Conservation (phyloP, 1,140 invertebrate genomes). For the Acromyrmex heyeri region DNA sequence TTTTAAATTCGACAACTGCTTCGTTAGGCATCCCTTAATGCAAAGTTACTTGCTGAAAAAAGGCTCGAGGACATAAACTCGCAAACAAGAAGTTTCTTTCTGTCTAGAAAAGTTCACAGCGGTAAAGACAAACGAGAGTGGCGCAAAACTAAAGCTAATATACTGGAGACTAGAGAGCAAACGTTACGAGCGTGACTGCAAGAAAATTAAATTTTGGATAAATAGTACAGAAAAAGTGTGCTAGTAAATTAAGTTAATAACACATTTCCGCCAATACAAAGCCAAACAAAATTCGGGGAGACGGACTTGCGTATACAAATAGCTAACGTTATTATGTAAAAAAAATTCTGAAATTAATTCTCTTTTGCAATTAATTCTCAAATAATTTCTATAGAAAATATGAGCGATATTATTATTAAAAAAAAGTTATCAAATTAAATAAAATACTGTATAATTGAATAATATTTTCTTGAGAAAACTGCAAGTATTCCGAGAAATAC, state of each 20-base stretch:
- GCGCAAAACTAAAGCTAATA: constrained; percentile 33
- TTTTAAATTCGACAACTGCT: not conserved
- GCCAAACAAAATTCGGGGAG: not conserved
- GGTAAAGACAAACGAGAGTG: constrained; percentile 17
- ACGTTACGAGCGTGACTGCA: constrained; percentile 5
- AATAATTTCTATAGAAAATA: constrained; percentile 5
- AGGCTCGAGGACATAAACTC: not conserved
- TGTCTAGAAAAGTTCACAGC: constrained; percentile 39
- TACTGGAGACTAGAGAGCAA: not conserved
- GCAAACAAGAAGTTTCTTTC: constrained; percentile 36
- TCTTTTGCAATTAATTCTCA: not conserved
- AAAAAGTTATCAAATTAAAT: not conserved
- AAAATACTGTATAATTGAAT: not conserved
- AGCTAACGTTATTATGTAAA: not conserved
- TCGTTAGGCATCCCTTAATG: constrained; percentile 7
- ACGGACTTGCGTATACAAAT: not conserved
- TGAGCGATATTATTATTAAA: not conserved
- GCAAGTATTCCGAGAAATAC: constrained; percentile 7
- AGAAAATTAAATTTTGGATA: constrained; percentile 46
- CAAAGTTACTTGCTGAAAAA: constrained; percentile 24
- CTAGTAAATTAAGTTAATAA: constrained; percentile 17
- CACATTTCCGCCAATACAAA: not conserved
- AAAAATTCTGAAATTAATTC: not conserved
- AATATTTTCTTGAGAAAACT: not conserved
- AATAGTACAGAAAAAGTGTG: not conserved